A percentile compares a stretch with the other conserved stretches of the same genome.
phyloP scores from a whole-genome alignment of 1,140 invertebrate species.

The Temnothorax nylanderi region DNA sequence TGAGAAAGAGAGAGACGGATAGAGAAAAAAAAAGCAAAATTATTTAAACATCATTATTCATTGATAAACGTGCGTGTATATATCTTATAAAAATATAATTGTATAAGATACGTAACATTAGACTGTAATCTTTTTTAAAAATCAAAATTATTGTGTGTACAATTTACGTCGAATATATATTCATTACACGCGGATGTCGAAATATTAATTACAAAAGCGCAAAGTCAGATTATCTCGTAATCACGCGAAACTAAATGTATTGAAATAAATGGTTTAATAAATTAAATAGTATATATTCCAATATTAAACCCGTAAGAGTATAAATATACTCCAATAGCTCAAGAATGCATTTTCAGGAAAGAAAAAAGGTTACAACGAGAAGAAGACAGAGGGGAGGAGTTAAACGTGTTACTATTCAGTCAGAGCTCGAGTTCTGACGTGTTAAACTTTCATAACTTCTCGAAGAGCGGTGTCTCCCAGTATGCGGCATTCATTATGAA shows the following conservation, averaged over 20 bases:
- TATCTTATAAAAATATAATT: neutral
- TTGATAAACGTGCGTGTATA: neutral
- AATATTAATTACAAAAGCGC: conserved; percentile 3
- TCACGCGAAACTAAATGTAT: neutral
- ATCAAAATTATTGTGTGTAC: neutral
- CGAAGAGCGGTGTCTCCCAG: conserved; percentile 71
- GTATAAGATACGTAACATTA: neutral
- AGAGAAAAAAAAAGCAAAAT: conserved; percentile 21
- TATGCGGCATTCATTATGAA: conserved; percentile 73
- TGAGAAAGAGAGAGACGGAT: conserved; percentile 20
- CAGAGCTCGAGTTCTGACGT: conserved; percentile 62
- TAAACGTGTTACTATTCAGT: conserved; percentile 53
- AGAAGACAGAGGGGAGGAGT: conserved; percentile 38
- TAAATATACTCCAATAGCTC: neutral
- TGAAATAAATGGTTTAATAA: neutral
- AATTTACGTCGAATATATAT: neutral
- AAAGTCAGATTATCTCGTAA: neutral
- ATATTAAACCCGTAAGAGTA: neutral
- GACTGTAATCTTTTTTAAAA: neutral
- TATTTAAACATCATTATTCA: conserved; percentile 41
- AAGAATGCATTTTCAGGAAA: neutral
- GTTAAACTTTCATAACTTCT: conserved; percentile 78
- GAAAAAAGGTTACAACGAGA: conserved; percentile 12
- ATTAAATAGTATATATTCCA: neutral
- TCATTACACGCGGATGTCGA: neutral